Percentiles rank a stretch among this genome's conserved stretches.
Evolutionary conservation across 2,888 invertebrate genomes (phyloP).

Genomic region (Ceraclea dissimilis): DNA sequence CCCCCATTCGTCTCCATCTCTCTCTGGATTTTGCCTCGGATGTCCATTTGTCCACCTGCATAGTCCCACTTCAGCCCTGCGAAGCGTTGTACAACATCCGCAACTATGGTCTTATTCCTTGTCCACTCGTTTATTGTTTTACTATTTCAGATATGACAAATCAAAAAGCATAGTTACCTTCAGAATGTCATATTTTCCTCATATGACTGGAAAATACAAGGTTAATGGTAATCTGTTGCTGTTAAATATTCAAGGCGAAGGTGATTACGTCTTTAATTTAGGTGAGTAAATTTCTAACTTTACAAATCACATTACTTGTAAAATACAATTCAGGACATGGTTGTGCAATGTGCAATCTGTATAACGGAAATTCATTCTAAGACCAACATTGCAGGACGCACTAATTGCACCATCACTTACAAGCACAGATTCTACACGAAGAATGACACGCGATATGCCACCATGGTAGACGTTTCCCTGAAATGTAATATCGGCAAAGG

Average conservation of each 20-base stretch:
- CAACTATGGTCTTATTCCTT: too few relatives aligned
- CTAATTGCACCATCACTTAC: neutral
- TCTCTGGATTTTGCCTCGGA: too few relatives aligned
- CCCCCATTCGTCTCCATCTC: too few relatives aligned
- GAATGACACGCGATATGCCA: neutral
- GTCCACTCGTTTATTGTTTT: too few relatives aligned
- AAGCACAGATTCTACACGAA: neutral
- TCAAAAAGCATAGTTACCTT: neutral
- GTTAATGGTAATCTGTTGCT: neutral
- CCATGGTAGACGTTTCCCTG: slow-evolving; percentile 23
- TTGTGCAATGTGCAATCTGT: too few relatives aligned
- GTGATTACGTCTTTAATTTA: neutral
- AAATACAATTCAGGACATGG: too few relatives aligned
- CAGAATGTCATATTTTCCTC: neutral
- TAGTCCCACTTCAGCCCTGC: too few relatives aligned
- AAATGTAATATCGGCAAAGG: slow-evolving; percentile 44
- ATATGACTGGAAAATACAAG: neutral
- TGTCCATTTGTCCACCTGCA: too few relatives aligned
- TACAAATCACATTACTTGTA: too few relatives aligned
- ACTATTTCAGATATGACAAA: neutral
- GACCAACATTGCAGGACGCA: neutral
- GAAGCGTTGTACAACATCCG: too few relatives aligned
- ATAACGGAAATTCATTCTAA: too few relatives aligned
- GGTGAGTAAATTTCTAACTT: neutral
- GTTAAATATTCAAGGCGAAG: neutral